These are phyloP conservation scores for Meiosimyza decipiens DNA, from an alignment of 2,888 invertebrate genomes.

Conservation along the genomic window DNA sequence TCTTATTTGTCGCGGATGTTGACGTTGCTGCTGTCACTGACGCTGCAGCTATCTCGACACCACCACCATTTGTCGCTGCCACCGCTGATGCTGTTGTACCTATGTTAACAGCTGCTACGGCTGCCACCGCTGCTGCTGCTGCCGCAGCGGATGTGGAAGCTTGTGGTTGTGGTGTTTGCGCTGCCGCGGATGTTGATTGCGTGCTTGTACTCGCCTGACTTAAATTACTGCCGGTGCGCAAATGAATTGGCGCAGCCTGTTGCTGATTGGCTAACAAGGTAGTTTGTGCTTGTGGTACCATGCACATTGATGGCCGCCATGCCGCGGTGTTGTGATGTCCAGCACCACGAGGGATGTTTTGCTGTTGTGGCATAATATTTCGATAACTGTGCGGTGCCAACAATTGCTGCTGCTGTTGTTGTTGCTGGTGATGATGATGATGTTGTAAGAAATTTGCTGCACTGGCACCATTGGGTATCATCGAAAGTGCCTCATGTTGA, in stretches of 20 bases:
- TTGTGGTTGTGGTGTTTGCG: constrained; percentile 53
- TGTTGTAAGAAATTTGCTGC: constrained; percentile 53
- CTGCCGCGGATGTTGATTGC: constrained; percentile 61
- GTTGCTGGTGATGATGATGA: constrained; percentile 48
- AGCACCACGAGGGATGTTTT: constrained; percentile 46
- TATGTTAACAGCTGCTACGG: constrained; percentile 43
- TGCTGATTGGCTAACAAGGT: constrained; percentile 44
- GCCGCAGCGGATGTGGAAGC: constrained; percentile 50
- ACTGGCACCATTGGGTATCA: constrained; percentile 62
- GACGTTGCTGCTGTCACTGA: constrained; percentile 46
- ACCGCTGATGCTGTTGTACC: constrained; percentile 45
- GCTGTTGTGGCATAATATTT: constrained; percentile 36
- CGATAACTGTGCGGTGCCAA: constrained; percentile 47
- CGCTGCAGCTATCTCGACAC: constrained; percentile 32
- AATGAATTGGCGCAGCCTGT: constrained; percentile 56
- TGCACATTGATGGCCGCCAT: constrained; percentile 49
- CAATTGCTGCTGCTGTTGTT: constrained; percentile 57
- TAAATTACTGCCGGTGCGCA: constrained; percentile 63
- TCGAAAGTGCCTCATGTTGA: constrained; percentile 71
- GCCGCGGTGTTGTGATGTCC: constrained; percentile 35
- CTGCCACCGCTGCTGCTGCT: constrained; percentile 49
- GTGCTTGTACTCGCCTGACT: constrained; percentile 65
- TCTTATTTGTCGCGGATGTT: constrained; percentile 48
- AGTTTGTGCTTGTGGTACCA: constrained; percentile 35
- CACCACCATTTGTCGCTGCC: constrained; percentile 39